These are phyloP conservation scores for Trematocara variabile DNA, from an alignment of 2,113 vertebrate genomes.

Conservation along the genomic window DNA sequence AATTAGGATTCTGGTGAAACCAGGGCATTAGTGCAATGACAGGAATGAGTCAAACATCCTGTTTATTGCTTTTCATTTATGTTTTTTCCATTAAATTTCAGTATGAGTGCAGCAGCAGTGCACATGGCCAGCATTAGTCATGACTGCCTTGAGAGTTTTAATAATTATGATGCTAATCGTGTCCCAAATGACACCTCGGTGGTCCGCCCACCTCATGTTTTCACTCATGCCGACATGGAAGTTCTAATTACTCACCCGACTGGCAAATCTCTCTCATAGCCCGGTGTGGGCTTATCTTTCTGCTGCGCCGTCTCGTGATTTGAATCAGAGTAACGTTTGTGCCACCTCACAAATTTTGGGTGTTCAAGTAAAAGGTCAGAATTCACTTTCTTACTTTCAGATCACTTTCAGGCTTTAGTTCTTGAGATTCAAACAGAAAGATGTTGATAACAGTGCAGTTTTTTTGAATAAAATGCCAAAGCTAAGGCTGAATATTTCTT, in stretches of 20 bases:
- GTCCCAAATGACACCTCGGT: neutral
- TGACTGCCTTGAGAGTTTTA: neutral
- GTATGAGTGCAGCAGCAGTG: neutral
- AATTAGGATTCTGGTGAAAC: neutral
- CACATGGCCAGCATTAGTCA: neutral
- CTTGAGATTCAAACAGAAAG: neutral
- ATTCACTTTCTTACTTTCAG: neutral
- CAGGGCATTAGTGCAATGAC: neutral
- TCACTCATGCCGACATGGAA: neutral
- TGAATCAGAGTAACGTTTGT: neutral
- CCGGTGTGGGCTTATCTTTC: constrained; percentile 2
- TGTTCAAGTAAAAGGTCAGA: neutral
- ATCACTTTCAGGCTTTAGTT: neutral
- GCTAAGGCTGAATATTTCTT: neutral
- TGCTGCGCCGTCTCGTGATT: neutral
- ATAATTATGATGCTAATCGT: neutral
- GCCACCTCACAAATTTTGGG: neutral
- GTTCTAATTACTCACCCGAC: constrained; percentile 24
- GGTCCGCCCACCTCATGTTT: neutral
- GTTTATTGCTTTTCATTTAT: neutral
- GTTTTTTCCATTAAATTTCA: neutral
- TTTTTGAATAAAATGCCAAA: neutral
- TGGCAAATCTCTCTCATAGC: neutral
- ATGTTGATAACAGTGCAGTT: neutral
- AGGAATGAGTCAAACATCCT: neutral